phyloP scores from a whole-genome alignment of 2,888 invertebrate genomes.

The Leistus spinibarbis region DNA sequence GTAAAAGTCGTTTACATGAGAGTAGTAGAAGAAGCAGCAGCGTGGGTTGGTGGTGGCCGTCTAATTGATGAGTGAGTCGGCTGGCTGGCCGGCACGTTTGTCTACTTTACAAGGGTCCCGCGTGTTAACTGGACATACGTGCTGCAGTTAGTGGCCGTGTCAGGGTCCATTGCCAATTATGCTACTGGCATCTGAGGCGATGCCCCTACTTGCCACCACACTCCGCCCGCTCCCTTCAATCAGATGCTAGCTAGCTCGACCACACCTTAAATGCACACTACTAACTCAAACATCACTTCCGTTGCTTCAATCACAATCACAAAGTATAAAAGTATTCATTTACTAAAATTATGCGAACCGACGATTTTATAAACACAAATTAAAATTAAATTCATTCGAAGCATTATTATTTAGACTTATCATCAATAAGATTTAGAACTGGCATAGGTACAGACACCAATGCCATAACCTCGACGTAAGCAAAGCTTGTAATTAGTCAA shows the following conservation, averaged over 20 bases:
- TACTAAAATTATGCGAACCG: no score
- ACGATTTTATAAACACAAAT: no score
- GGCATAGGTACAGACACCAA: no score
- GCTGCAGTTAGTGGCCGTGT: slow-evolving; percentile 23
- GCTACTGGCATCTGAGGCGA: slow-evolving; percentile 21
- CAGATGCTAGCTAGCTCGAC: no score
- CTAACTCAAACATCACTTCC: background rate
- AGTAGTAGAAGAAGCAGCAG: background rate
- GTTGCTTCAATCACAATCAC: background rate
- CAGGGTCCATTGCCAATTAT: slow-evolving; percentile 21
- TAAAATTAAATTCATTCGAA: no score
- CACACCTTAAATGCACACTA: background rate
- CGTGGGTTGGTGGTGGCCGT: slow-evolving; percentile 5
- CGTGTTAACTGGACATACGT: slow-evolving; percentile 34
- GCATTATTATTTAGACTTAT: no score
- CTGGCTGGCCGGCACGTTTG: slow-evolving; percentile 34
- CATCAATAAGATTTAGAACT: no score
- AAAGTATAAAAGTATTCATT: background rate
- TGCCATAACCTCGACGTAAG: no score
- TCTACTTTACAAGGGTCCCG: slow-evolving; percentile 31
- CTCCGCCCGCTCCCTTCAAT: background rate
- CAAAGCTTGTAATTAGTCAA: no score
- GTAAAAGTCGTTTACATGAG: background rate
- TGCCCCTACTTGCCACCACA: background rate
- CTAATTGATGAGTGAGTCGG: slow-evolving; percentile 19